These are phyloP conservation scores for Eupithecia inturbata DNA, from an alignment of 2,888 invertebrate species.

Conservation along the genomic window DNA sequence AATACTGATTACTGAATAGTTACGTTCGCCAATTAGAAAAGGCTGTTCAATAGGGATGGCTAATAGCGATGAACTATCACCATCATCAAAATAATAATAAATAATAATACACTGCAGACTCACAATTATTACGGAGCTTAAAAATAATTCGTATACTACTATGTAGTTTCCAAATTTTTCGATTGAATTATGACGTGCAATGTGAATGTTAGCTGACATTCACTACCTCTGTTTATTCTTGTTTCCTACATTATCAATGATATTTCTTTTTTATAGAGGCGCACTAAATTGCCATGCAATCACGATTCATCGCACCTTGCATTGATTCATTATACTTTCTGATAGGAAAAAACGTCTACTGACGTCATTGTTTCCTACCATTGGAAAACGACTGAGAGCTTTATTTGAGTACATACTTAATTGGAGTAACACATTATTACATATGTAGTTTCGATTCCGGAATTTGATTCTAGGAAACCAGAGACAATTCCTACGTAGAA, in stretches of 20 bases:
- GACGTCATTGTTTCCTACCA: not conserved
- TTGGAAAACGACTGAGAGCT: not conserved
- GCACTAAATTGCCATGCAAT: not conserved
- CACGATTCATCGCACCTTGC: no score
- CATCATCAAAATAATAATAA: not conserved
- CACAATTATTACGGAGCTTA: not conserved
- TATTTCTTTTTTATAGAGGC: not conserved
- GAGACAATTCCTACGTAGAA: not conserved
- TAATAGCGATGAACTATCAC: conserved; percentile 2
- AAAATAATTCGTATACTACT: not conserved
- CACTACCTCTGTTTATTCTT: not conserved
- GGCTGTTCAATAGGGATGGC: conserved; percentile 43
- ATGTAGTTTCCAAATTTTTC: not conserved
- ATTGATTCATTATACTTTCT: not conserved
- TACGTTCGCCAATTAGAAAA: conserved; percentile 83
- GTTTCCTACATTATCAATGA: not conserved
- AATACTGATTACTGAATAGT: conserved; percentile 74
- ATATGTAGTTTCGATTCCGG: not conserved
- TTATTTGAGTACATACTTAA: not conserved
- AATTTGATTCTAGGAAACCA: not conserved
- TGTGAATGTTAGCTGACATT: not conserved
- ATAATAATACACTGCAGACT: no score
- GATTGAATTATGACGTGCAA: not conserved
- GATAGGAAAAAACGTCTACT: not conserved
- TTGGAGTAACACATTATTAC: not conserved